These are phyloP conservation scores for Siderastrea siderea DNA, from an alignment of 92 coral and sea anemone species.

Conservation along the genomic window DNA sequence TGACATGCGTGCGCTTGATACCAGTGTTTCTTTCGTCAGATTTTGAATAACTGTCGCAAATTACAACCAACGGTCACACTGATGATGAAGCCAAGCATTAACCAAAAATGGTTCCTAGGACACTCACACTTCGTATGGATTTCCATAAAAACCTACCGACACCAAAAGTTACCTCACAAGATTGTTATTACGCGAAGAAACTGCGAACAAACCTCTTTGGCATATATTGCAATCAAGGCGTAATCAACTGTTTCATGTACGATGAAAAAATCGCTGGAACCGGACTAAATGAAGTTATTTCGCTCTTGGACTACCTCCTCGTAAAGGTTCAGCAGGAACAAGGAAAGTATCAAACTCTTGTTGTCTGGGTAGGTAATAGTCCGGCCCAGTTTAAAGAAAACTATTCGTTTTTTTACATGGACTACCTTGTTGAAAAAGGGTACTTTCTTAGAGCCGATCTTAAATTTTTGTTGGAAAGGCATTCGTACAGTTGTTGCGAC, in stretches of 20 bases:
- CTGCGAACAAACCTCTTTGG: too few relatives aligned
- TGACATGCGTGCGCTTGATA: too few relatives aligned
- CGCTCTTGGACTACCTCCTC: not conserved
- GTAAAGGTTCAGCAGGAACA: not conserved
- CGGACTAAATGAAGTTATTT: not conserved
- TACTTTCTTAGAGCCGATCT: not conserved
- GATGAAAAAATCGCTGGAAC: not conserved
- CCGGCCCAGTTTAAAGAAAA: not conserved
- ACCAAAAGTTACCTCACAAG: too few relatives aligned
- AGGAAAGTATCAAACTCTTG: not conserved
- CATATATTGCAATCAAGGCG: too few relatives aligned
- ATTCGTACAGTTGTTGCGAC: not conserved
- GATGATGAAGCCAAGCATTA: too few relatives aligned
- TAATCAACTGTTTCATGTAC: not conserved
- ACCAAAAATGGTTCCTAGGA: too few relatives aligned
- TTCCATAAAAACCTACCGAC: too few relatives aligned
- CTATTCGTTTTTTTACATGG: not conserved
- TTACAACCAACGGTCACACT: too few relatives aligned
- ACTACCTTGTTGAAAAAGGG: not conserved
- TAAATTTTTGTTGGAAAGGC: not conserved
- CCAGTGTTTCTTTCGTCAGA: too few relatives aligned
- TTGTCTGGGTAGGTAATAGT: not conserved
- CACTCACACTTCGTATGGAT: too few relatives aligned
- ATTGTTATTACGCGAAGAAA: too few relatives aligned
- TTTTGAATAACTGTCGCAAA: too few relatives aligned